Evolutionary conservation across 2,888 invertebrate species (phyloP), one percentile per base, ranked within the genome.

Genomic region (Heliconius erato): DNA sequence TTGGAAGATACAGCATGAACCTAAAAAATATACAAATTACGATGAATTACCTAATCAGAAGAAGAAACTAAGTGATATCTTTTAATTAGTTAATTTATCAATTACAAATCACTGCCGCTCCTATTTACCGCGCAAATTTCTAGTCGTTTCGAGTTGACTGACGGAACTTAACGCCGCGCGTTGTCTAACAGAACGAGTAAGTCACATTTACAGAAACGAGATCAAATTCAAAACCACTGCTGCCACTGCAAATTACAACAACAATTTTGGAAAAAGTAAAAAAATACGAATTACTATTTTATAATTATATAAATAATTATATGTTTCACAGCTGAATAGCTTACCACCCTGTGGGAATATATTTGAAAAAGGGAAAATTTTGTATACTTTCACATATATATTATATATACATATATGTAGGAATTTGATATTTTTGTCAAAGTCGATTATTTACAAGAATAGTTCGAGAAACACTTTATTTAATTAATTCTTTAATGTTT

Each of bases 271-370:
- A 59, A 59, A 19, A 9, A 59, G 59, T 49, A 59, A 59, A 59
- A 23, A 59, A 59, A 59, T 3, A 23, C 23, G 19, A 59, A 59
- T 59, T 11, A 40, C 11, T 35, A 40, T 11, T 40, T 40, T 40
- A 1, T 59, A 23, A 59, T 59, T 23, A 59, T 59, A 23, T 59
- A 59, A 23, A 59, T 59, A 23, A 23, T 49, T 49, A 49, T 59
- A 59, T 32, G 68, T 74, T 80, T 85, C 80, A 83, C 84, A 83
- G 83, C 80, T 85, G 12, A 16, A 49, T 16, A 16, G 49, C 49
- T 16, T 49, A 49, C 19, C 23, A 59, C 23, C 59, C 59, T 23
- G 59, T 59, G 59, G 59, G 9, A 23, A 23, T 9, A 81, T 77
- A 85, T 77, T 59, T 59, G 23, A 59, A 59, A 59, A 23, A 59